phyloP scores from a whole-genome alignment of 2,113 vertebrate species.

The Camelus bactrianus region DNA sequence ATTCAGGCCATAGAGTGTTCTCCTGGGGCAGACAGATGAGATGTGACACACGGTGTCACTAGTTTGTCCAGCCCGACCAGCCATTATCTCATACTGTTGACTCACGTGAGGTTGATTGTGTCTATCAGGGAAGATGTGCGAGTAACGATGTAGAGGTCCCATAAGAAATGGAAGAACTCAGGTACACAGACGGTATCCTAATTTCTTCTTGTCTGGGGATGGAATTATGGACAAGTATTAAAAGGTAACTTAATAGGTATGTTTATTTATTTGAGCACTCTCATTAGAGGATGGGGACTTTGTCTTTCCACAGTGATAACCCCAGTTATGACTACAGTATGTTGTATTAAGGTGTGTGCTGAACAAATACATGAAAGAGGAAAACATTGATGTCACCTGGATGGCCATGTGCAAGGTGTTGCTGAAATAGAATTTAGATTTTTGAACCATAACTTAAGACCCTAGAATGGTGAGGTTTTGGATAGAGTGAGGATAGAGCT shows the following conservation, averaged over 20 bases:
- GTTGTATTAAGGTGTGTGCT: background rate
- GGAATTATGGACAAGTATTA: background rate
- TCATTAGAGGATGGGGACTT: background rate
- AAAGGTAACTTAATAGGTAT: background rate
- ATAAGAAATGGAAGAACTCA: background rate
- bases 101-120: background rate
- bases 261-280: background rate
- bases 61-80: background rate
- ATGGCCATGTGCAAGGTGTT: background rate
- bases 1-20: background rate
- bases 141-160: background rate
- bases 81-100: background rate
- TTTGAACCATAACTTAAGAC: background rate
- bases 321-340: background rate
- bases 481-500: background rate
- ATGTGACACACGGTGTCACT: background rate
- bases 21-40: background rate
- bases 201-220: background rate
- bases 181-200: background rate
- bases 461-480: background rate
- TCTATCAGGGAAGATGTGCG: background rate
- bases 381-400: background rate
- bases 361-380: background rate
- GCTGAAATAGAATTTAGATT: background rate
- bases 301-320: background rate